Conservation (phyloP, 1,140 invertebrate species). For the Eurosta solidaginis region DNA sequence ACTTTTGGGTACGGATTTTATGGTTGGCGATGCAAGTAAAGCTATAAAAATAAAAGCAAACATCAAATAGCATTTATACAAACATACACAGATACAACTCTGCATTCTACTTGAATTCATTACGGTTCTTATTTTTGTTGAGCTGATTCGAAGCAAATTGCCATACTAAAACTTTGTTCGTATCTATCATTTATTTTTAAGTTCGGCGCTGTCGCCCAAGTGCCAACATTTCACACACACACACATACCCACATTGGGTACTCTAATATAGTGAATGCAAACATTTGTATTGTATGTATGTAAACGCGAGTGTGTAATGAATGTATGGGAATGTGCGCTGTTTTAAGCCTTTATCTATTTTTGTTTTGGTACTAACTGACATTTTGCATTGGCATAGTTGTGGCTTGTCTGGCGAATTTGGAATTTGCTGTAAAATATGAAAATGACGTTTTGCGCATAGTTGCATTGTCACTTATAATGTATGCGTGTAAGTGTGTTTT, state of each 20-base stretch:
- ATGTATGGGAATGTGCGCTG: neutral
- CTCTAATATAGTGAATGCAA: no score
- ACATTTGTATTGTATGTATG: neutral
- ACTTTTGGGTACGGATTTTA: conserved; percentile 6
- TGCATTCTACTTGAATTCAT: neutral
- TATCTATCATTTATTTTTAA: conserved; percentile 24
- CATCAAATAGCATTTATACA: neutral
- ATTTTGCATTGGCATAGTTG: neutral
- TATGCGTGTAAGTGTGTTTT: neutral
- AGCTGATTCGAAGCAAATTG: conserved; percentile 20
- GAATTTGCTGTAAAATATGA: neutral
- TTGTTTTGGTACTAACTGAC: neutral
- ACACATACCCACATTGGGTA: neutral
- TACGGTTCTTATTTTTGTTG: neutral
- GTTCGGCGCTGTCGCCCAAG: neutral
- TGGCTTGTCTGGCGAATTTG: neutral
- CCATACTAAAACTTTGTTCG: conserved; percentile 6
- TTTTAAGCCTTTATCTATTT: conserved; percentile 2
- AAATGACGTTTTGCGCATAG: neutral
- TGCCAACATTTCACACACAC: neutral
- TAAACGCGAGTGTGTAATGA: neutral
- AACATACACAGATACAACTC: neutral
- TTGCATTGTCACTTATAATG: neutral
- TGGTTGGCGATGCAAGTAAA: neutral
- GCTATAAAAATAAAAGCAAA: conserved; percentile 25